Conservation (phyloP, 2,797 vertebrate species). For the Novumbra hubbsi region DNA sequence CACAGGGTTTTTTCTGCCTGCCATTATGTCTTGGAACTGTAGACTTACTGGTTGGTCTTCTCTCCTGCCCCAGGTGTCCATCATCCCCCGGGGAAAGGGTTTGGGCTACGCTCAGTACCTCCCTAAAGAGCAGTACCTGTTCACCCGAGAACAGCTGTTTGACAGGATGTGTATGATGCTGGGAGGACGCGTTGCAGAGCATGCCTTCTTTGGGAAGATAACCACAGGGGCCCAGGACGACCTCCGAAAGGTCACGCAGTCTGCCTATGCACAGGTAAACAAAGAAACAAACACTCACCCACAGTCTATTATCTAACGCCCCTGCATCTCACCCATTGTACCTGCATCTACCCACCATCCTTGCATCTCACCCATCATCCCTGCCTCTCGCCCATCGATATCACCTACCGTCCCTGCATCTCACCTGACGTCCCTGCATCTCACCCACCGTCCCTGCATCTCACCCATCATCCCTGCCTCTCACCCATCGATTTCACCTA, state of each 20-base stretch:
- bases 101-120: slow-evolving; percentile 64
- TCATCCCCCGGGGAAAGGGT: slow-evolving; percentile 61
- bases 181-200: slow-evolving; percentile 67
- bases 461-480: too few species aligned
- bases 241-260: slow-evolving; percentile 67
- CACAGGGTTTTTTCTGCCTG: neutral
- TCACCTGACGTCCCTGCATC: neutral
- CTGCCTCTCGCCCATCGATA: neutral
- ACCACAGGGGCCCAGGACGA: slow-evolving; percentile 69
- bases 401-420: neutral
- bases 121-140: slow-evolving; percentile 64
- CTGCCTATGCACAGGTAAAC: slow-evolving; percentile 66
- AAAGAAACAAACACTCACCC: neutral
- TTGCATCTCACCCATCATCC: neutral
- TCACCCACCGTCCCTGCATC: too few species aligned
- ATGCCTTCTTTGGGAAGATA: slow-evolving; percentile 67
- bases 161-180: slow-evolving; percentile 70
- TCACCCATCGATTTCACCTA: too few species aligned
- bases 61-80: slow-evolving; percentile 58
- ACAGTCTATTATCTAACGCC: neutral
- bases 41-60: neutral
- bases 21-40: neutral
- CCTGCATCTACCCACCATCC: neutral
- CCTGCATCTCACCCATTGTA: neutral
- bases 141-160: slow-evolving; percentile 64